A percentile compares a stretch with the other conserved stretches of the same genome.
Conservation (phyloP, 2,888 invertebrate genomes). For the Eupithecia pulchellata region DNA sequence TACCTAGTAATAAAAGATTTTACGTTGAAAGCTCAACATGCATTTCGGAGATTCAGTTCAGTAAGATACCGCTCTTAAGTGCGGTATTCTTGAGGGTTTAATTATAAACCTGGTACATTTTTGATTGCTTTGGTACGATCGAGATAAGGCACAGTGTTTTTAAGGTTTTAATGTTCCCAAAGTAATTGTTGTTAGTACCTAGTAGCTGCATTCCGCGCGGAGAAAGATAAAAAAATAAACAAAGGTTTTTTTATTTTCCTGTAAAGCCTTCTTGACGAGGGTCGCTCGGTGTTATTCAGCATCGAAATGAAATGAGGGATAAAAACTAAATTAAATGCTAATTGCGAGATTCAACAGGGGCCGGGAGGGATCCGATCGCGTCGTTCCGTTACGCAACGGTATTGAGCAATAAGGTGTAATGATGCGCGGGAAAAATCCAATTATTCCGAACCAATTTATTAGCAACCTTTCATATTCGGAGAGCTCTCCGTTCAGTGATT, state of each 20-base stretch:
- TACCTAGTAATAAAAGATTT: background rate
- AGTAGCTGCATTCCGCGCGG: constrained; percentile 64
- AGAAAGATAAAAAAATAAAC: constrained; percentile 75
- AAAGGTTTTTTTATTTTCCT: constrained; percentile 69
- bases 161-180: constrained; percentile 68
- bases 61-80: constrained; percentile 5
- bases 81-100: constrained; percentile 13
- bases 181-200: constrained; percentile 67
- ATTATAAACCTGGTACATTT: constrained; percentile 14
- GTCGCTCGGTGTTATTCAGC: constrained; percentile 72
- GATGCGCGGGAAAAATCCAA: constrained; percentile 63
- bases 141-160: constrained; percentile 66
- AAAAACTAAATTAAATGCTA: constrained; percentile 81
- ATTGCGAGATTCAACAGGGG: constrained; percentile 71
- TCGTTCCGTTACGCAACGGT: constrained; percentile 59
- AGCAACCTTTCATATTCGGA: constrained; percentile 40
- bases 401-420: constrained; percentile 66
- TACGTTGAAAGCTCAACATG: constrained; percentile 3
- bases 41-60: background rate
- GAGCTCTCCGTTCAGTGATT: constrained; percentile 34
- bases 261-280: constrained; percentile 76
- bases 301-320: constrained; percentile 77
- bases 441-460: constrained; percentile 51
- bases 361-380: constrained; percentile 59
- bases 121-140: constrained; percentile 25